Conservation (phyloP, 1,140 invertebrate genomes). For the Pseudomyrmex sp. region DNA sequence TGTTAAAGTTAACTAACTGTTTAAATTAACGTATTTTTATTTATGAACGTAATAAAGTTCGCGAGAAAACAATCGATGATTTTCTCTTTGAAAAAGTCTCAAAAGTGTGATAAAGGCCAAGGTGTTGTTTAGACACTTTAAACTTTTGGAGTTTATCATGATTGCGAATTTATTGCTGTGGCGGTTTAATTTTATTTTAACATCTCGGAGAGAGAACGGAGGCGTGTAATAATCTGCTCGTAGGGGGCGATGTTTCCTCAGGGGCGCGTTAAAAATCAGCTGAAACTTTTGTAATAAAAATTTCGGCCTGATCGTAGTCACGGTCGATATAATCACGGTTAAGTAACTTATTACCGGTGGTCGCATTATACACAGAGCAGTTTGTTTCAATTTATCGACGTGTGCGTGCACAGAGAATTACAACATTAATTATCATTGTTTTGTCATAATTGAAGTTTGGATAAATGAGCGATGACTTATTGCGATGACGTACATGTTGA, state of each 20-base stretch:
- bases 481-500: background rate
- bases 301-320: constrained; percentile 41
- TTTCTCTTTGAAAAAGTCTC: constrained; percentile 12
- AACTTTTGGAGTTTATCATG: background rate
- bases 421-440: constrained; percentile 21
- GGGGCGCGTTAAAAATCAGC: background rate
- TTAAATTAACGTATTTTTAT: constrained; percentile 16
- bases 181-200: constrained; percentile 32
- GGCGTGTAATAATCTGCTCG: background rate
- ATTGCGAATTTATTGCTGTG: constrained; percentile 11
- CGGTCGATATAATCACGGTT: constrained; percentile 24
- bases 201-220: background rate
- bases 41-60: background rate
- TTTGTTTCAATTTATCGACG: constrained; percentile 56
- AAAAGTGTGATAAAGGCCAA: background rate
- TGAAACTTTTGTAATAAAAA: constrained; percentile 67
- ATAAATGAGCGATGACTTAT: constrained; percentile 3
- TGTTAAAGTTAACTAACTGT: background rate
- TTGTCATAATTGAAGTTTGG: constrained; percentile 8
- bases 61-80: constrained; percentile 29
- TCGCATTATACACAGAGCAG: constrained; percentile 14
- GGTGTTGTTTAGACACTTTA: background rate
- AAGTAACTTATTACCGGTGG: constrained; percentile 37
- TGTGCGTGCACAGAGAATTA: background rate
- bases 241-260: background rate